Evolutionary conservation across 2,797 vertebrate species (phyloP), one percentile per base, ranked within the genome.

Genomic region (Argentina silus): DNA sequence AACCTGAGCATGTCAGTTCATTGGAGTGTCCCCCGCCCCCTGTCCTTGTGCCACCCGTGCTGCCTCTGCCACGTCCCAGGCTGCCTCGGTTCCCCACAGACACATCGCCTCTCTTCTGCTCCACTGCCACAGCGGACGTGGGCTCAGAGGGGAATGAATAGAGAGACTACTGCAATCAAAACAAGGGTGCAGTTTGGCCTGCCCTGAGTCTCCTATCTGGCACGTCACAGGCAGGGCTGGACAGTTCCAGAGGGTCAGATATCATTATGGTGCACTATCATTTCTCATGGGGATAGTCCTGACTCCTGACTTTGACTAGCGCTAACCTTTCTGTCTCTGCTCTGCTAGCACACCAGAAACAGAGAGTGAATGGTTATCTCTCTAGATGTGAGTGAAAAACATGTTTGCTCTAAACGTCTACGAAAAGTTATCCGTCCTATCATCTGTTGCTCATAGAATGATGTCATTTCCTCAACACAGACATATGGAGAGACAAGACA

Each of bases 121-220:
- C 72, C 61, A 59, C 63, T n/a, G 50, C 47, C 47, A 62, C 70
- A 74, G 62, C 71, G 71, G 80, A 81, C 70, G 73, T 80, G 66
- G 64, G 51, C 74, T 67, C 66, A 69, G 75, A 70, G 67, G 60
- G 62, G 69, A 72, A 67, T 77, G 82, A 82, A 85, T 69, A 78
- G 73, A 82, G 70, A 66, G 19, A 61, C 73, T 72, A 47, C 51
- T 72, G 66, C 68, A 78, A 73, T 72, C 70, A 72, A 79, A 81
- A 83, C 75, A 77, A 78, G 66, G 57, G 70, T 44, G 73, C 17
- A 36, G 67, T 75, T 66, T 57, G 77, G 80, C 44, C 69, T 66
- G 43, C 62, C 67, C 67, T 68, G 44, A 42, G 36, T 75, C 72
- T 62, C 36, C 62, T 72, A 70, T 74, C 71, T 75, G 64, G 9